Base-by-base conservation (phyloP, 2,113 vertebrate species). In the Centropus unirufus region DNA sequence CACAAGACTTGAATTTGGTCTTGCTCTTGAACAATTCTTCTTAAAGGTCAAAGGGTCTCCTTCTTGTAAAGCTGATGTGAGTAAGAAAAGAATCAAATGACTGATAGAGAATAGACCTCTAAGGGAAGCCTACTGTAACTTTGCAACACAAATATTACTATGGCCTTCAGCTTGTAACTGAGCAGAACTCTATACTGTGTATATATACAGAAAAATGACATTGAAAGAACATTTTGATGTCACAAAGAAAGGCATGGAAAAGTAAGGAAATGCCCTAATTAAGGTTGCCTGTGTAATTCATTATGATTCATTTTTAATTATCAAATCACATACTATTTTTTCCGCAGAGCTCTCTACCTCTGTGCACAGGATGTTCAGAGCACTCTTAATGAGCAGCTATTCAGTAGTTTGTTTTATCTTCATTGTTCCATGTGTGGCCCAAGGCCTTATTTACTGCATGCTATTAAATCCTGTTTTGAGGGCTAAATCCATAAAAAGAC, bases 361-460 rank as follows among this genome's bases (percentile, higher is more conserved):
- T 92, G 83, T 12, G 62, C 87, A 95, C 90, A 96, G 95, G 95
- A 95, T 97, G 86, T 94, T 87, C 90, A 51, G 90, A 87, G 83
- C 62, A 11, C 92, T 58, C 80, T 76, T 95, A 93, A 96, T 90
- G 89, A 97, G 89, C 69, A 89, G 39, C 87, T 76, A 93, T 93
- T 95, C 83, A 75, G 87, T 29, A 87, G 58, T 82, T 89, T 49
- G 83, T 89, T 97, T 94, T 80, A 95, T 95, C 94, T 91, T 93
- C 93, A 95, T 97, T 97, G 95, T 97, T 97, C 87, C 92, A 95
- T 92, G 93, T 95, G 94, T 97, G 96, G 94, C 96, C 95, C 87
- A 94, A 79, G 92, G 93, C 89, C 83, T 95, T 96, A 95, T 96
- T 96, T 95, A 96, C 84, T 82, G 84, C 2, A 0, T 51, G 89